Evolutionary conservation across 2,888 invertebrate species (phyloP).

Genomic region (Listrodromus nycthemerus): DNA sequence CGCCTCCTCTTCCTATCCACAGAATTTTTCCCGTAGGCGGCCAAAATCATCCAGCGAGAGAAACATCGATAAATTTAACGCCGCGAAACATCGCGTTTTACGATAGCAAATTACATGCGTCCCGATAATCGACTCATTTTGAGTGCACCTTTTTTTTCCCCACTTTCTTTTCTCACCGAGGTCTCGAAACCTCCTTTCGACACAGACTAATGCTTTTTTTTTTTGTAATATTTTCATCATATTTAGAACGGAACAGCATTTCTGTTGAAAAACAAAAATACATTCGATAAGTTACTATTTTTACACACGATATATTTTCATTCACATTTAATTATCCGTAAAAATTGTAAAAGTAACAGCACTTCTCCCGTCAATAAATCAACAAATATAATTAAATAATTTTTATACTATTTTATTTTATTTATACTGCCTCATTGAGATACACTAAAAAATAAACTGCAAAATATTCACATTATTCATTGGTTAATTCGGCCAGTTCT

Average conservation of each 20-base stretch:
- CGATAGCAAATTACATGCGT: constrained; percentile 12
- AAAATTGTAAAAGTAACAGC: too few relatives aligned
- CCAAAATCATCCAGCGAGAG: constrained; percentile 1
- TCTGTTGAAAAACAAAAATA: too few relatives aligned
- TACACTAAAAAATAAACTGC: too few relatives aligned
- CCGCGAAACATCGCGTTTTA: neutral
- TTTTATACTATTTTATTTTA: too few relatives aligned
- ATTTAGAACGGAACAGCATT: neutral
- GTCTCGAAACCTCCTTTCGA: neutral
- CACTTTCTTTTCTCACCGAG: constrained; percentile 48
- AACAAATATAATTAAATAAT: too few relatives aligned
- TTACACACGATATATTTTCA: too few relatives aligned
- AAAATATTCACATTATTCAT: too few relatives aligned
- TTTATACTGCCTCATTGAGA: too few relatives aligned
- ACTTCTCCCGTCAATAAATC: too few relatives aligned
- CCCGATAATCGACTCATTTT: constrained; percentile 24
- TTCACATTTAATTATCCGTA: too few relatives aligned
- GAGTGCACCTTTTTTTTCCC: constrained; percentile 21
- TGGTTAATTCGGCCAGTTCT: too few relatives aligned
- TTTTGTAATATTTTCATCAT: neutral
- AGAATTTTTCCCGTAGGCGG: constrained; percentile 3
- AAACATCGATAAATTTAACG: constrained; percentile 3
- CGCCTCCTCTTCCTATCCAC: constrained; percentile 1
- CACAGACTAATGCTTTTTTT: constrained; percentile 43
- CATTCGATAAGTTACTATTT: too few relatives aligned